phyloP scores from a whole-genome alignment of 2,797 vertebrate genomes.

The Kryptopterus vitreolus region DNA sequence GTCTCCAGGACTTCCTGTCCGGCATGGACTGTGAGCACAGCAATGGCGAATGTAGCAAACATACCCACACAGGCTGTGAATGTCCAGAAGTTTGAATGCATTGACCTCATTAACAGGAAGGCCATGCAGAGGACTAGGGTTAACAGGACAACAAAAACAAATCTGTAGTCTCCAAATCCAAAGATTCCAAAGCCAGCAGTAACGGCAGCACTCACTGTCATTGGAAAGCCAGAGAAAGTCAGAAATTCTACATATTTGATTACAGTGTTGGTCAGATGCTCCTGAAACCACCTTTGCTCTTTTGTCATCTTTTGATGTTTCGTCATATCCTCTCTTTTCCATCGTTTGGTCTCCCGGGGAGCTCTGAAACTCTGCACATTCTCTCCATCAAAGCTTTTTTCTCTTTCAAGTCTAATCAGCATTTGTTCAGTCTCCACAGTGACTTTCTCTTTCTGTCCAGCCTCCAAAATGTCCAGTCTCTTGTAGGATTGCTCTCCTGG shows the following conservation, averaged over 20 bases:
- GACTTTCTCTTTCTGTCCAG: conserved; percentile 57
- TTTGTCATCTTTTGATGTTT: conserved; percentile 26
- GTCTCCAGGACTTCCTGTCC: conserved; percentile 49
- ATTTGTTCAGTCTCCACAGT: conserved; percentile 63
- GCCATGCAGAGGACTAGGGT: conserved; percentile 44
- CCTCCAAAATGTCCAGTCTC: conserved; percentile 49
- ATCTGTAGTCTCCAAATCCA: conserved; percentile 54
- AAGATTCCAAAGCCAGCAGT: conserved; percentile 48
- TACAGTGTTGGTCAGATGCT: conserved; percentile 23
- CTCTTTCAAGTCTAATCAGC: conserved; percentile 59
- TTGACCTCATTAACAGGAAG: conserved; percentile 44
- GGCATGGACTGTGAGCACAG: conserved; percentile 54
- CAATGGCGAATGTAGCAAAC: conserved; percentile 53
- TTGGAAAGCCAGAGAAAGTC: conserved; percentile 53
- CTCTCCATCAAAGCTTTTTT: neutral
- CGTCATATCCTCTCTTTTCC: conserved; percentile 36
- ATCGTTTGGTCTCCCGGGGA: conserved; percentile 16
- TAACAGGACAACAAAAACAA: conserved; percentile 53
- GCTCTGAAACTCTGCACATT: conserved; percentile 1
- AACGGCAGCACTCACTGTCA: conserved; percentile 49
- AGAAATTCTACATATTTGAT: conserved; percentile 46
- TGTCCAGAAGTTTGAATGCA: conserved; percentile 51
- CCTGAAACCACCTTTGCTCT: conserved; percentile 24
- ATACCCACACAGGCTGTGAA: conserved; percentile 52
- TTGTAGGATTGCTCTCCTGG: conserved; percentile 39